Evolutionary conservation across 2,113 vertebrate species (phyloP), one percentile per base, ranked within the genome.

Genomic region (Tragulus kanchil): DNA sequence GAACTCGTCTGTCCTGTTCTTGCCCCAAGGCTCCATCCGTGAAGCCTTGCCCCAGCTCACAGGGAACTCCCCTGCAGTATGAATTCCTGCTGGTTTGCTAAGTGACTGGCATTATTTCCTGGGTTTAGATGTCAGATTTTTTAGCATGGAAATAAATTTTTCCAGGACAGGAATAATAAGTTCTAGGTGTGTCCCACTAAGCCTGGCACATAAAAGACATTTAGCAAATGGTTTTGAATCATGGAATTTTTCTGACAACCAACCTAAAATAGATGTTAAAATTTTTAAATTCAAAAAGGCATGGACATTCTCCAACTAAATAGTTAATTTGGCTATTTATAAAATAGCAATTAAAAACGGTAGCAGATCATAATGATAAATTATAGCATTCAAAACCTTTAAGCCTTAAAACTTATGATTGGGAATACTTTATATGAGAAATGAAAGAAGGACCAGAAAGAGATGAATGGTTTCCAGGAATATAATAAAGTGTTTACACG

Each of bases 121-220:
- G 56, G 61, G 56, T 25, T 77, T 95, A 28, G 21, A 42, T 69
- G 85, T 92, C 81, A 95, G 36, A 21, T 26, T 95, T 97, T 31
- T 77, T 93, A 96, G 25, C 45, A 87, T 36, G 9, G 92, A 79
- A 94, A 96, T 96, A 81, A 36, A 85, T 96, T 96, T 93, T 36
- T 95, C 90, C 90, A 93, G 48, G 56, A 62, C 56, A 90, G 14
- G 26, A 6, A 64, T 84, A 90, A 95, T 92, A 81, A 81, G 90
- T 94, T 92, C 69, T 54, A 92, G 56, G 81, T 71, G 36, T 92
- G 79, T 75, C 69, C 87, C 65, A n/a, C 50, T 73, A 36, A 13
- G 54, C 45, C 50, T 97, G 92, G 56, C 28, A 56, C 45, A 59
- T 54, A 92, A 71, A 93, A 75, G n/a, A 92, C 59, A 89, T 64